Conservation (phyloP, 2,797 vertebrate genomes). For the Chromobotia macracanthus region DNA sequence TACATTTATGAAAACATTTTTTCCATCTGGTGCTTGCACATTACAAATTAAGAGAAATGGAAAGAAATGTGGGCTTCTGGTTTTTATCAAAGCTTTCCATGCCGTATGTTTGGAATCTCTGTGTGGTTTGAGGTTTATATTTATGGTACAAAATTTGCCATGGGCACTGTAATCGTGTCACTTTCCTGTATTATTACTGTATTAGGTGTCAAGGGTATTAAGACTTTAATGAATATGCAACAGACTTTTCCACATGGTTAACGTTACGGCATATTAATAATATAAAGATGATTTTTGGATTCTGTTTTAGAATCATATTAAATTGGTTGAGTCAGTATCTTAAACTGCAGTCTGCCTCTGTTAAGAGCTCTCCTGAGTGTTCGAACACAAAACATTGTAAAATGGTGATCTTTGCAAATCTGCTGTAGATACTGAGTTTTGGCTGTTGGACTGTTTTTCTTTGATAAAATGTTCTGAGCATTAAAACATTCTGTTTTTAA, state of each 20-base stretch:
- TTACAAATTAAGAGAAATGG: slow-evolving; percentile 13
- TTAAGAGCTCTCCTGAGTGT: slow-evolving; percentile 33
- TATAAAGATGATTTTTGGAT: slow-evolving; percentile 48
- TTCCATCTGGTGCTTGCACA: slow-evolving; percentile 23
- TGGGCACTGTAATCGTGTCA: slow-evolving; percentile 52
- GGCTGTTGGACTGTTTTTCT: slow-evolving; percentile 24
- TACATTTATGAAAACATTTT: neutral
- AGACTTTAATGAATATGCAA: slow-evolving; percentile 60
- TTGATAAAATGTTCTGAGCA: slow-evolving; percentile 20
- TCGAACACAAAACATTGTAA: slow-evolving; percentile 42
- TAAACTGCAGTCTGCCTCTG: slow-evolving; percentile 42
- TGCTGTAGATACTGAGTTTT: slow-evolving; percentile 41
- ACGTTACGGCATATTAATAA: slow-evolving; percentile 53
- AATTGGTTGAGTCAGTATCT: slow-evolving; percentile 55
- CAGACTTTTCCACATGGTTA: slow-evolving; percentile 56
- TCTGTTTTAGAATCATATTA: slow-evolving; percentile 51
- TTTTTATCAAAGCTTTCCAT: slow-evolving; percentile 37
- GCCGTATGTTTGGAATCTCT: slow-evolving; percentile 51
- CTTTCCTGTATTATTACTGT: slow-evolving; percentile 58
- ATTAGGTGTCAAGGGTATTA: slow-evolving; percentile 59
- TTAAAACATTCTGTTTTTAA: slow-evolving; percentile 20
- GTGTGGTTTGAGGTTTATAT: slow-evolving; percentile 50
- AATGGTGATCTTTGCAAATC: slow-evolving; percentile 57
- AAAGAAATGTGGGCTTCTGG: slow-evolving; percentile 30
- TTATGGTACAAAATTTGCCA: slow-evolving; percentile 37